These are phyloP conservation scores for Mergus octosetaceus DNA, from an alignment of 2,797 vertebrate genomes.

Conservation along the genomic window DNA sequence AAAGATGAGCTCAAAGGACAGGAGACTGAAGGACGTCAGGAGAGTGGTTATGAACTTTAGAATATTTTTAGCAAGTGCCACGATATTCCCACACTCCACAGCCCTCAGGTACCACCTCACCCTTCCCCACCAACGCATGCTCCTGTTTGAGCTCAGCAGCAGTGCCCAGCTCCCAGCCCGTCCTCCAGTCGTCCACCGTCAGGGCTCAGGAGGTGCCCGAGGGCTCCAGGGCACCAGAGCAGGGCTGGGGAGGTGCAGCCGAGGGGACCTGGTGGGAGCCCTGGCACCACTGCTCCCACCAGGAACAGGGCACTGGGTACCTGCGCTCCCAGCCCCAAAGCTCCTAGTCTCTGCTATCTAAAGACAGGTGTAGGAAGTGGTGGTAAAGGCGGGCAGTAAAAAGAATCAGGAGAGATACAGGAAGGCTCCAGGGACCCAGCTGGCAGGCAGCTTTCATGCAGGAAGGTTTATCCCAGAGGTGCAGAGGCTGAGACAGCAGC, in stretches of 20 bases:
- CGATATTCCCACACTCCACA: not conserved
- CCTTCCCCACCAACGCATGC: accelerated
- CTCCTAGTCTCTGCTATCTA: accelerated
- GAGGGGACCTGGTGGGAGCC: not conserved
- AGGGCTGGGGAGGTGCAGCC: not conserved
- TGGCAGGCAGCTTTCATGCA: accelerated
- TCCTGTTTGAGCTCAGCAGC: not conserved
- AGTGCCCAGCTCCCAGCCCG: not conserved
- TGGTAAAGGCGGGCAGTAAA: accelerated
- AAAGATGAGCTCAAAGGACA: not conserved
- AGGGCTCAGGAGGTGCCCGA: not conserved
- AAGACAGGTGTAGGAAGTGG: accelerated
- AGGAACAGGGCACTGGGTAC: accelerated
- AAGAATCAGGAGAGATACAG: not conserved
- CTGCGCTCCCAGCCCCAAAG: not conserved
- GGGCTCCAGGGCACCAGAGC: not conserved
- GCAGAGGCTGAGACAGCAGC: not conserved
- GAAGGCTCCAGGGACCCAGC: not conserved
- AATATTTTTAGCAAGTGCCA: not conserved
- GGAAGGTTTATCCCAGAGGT: not conserved
- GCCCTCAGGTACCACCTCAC: not conserved
- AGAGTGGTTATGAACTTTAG: not conserved
- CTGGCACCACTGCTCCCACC: not conserved
- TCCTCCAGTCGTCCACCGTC: not conserved
- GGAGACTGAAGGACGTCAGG: not conserved